Base-by-base conservation (phyloP, 2,888 invertebrate genomes). In the Tineola bisselliella region DNA sequence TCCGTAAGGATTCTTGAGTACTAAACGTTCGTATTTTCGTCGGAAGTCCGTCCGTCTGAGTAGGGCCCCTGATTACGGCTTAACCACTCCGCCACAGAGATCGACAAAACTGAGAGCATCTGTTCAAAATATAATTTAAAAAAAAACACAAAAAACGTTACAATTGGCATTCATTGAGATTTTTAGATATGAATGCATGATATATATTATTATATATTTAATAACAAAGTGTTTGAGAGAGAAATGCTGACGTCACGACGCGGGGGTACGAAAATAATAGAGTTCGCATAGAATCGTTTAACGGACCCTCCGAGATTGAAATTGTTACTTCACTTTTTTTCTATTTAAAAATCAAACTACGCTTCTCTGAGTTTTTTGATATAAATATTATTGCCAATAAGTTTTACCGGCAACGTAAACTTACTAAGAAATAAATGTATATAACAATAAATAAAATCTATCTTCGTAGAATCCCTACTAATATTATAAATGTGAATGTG, bases 251-350 rank as follows among this genome's bases (percentile, higher is more conserved):
- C 87, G 86, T 87, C 87, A 86, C 77, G 80, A 65, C 66, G 69
- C 64, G 68, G 68, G 74, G 77, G 76, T 75, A 75, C 73, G 76
- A 74, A 75, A 81, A 87, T 86, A 87, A 87, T 84, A 86, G 84
- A 86, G 84, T 84, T 79, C 79, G 80, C 79, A 80, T 68, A 74
- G 71, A 82, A 60, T 79, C 84, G 84, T 84, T 87, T 86, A 87
- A 80, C 79, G 79, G 79, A 84, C 86, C 86, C 86, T 84, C 81
- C 74, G 76, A 83, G 81, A 83, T 81, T 81, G 81, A 81, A 84
- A 84, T 84, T 54, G 25, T 25, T 17, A 12, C n/a, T 48, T n/a
- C 12, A 12, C n/a, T 12, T 44, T 10, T 54, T 19, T 54, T 54
- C 17, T 25, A 25, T 54, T 54, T 54, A 18, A 18, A 86, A 86